Conservation (phyloP, 1,140 invertebrate genomes). For the Zaprionus ornatus region DNA sequence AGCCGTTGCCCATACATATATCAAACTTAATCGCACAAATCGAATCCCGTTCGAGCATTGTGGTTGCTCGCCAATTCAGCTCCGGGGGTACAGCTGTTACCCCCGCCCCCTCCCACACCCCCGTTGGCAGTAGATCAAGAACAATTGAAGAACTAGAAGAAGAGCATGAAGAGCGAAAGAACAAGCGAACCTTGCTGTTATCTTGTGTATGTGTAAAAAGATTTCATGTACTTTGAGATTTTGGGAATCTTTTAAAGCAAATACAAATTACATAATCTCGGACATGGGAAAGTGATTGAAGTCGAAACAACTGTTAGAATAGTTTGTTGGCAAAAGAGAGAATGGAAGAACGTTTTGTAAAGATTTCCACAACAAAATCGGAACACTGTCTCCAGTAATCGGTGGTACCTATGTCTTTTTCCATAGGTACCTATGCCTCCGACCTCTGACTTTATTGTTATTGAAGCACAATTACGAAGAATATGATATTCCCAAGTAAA, state of each 20-base stretch:
- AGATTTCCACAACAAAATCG: no score
- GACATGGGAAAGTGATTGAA: not conserved
- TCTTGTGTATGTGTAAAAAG: not conserved
- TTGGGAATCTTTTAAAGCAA: not conserved
- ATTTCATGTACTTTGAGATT: not conserved
- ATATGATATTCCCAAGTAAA: no score
- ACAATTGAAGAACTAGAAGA: not conserved
- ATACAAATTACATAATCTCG: not conserved
- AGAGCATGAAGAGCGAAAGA: not conserved
- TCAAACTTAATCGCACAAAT: constrained; percentile 14
- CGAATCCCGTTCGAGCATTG: constrained; percentile 1
- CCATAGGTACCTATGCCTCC: no score
- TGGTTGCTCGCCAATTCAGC: not conserved
- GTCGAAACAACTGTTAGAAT: not conserved
- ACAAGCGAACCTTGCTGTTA: not conserved
- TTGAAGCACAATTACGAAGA: no score
- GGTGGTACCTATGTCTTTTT: no score
- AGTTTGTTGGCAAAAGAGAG: not conserved
- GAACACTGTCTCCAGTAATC: no score
- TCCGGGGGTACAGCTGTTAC: not conserved
- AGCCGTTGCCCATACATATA: not conserved
- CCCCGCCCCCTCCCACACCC: not conserved
- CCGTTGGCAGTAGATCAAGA: not conserved
- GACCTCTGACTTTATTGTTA: no score
- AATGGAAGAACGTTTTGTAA: no score